Conservation (phyloP, 2,888 invertebrate genomes). For the Melinaea marsaeus region DNA sequence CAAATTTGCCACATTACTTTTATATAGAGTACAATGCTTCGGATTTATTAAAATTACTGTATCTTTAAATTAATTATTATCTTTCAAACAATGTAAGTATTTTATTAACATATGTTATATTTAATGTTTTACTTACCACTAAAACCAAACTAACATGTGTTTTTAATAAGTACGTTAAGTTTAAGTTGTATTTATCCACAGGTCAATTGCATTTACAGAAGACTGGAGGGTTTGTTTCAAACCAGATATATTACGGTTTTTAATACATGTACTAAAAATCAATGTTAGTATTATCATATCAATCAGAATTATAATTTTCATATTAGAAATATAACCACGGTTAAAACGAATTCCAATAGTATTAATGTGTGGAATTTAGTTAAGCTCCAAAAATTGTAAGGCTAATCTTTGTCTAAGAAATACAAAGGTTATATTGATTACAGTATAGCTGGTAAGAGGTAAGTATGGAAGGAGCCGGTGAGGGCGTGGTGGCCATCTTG, state of each 20-base stretch:
- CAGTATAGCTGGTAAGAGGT: slow-evolving; percentile 8
- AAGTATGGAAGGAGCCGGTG: slow-evolving; percentile 24
- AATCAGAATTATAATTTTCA: background rate
- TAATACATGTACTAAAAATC: slow-evolving; percentile 14
- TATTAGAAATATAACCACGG: background rate
- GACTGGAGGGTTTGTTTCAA: slow-evolving; percentile 19
- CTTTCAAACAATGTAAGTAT: no score
- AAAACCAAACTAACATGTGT: no score
- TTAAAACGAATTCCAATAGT: background rate
- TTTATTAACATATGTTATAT: no score
- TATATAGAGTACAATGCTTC: no score
- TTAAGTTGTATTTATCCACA: slow-evolving; percentile 2
- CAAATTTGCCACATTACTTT: no score
- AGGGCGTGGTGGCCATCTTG: slow-evolving; percentile 58
- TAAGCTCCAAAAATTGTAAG: no score
- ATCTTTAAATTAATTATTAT: no score
- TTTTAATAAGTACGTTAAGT: no score
- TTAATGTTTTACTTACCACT: no score
- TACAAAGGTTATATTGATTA: background rate
- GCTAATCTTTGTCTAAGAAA: background rate
- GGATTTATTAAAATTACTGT: no score
- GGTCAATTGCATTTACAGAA: slow-evolving; percentile 12
- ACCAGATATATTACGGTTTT: slow-evolving; percentile 14
- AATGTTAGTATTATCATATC: slow-evolving; percentile 12
- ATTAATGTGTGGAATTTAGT: background rate